Conservation (phyloP, 2,113 vertebrate species). For the Romanogobio albipinnatus region DNA sequence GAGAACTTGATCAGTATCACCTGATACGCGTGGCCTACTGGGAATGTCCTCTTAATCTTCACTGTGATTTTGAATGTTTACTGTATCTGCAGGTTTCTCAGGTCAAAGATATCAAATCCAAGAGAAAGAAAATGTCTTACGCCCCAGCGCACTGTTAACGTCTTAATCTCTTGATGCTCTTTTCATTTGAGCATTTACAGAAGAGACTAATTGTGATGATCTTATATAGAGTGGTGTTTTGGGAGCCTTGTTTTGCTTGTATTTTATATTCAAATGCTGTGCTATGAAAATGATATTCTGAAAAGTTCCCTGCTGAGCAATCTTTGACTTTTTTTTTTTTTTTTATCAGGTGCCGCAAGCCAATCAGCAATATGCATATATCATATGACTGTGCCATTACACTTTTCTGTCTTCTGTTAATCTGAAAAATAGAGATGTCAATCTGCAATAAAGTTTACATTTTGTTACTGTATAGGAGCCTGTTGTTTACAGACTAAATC, state of each 20-base stretch:
- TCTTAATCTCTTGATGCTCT: conserved; percentile 74
- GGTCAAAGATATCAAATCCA: conserved; percentile 71
- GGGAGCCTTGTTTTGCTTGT: conserved; percentile 51
- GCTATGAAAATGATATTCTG: conserved; percentile 60
- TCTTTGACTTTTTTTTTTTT: neutral
- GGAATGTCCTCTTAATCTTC: conserved; percentile 54
- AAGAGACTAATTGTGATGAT: conserved; percentile 71
- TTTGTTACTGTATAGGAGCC: conserved; percentile 69
- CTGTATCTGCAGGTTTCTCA: conserved; percentile 67
- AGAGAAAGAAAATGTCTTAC: conserved; percentile 76
- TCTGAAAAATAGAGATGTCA: conserved; percentile 71
- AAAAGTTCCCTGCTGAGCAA: conserved; percentile 61
- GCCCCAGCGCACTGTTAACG: conserved; percentile 66
- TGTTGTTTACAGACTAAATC: neutral
- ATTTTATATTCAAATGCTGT: conserved; percentile 62
- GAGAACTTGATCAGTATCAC: conserved; percentile 32
- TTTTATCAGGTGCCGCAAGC: conserved; percentile 63
- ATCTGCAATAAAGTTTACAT: conserved; percentile 83
- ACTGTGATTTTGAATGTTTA: conserved; percentile 61
- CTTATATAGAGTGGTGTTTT: conserved; percentile 57
- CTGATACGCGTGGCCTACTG: conserved; percentile 44
- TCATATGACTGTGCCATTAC: conserved; percentile 74
- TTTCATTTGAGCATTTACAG: conserved; percentile 68
- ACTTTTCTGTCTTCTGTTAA: conserved; percentile 73
- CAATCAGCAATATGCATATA: conserved; percentile 68